Conservation (phyloP, 2,888 invertebrate species). For the Lithophane semibrunnea region DNA sequence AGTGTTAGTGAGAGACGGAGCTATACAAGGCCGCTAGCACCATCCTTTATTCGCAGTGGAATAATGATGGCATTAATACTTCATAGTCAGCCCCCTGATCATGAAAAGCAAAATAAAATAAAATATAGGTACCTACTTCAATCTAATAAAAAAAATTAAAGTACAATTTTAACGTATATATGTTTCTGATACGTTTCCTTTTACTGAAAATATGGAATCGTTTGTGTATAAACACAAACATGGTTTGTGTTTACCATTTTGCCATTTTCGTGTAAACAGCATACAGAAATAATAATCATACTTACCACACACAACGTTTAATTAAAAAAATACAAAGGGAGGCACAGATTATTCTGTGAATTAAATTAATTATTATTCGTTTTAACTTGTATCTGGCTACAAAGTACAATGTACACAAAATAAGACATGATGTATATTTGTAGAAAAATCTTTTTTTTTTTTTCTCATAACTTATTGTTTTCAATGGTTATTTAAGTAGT, state of each 20-base stretch:
- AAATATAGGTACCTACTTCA: not conserved
- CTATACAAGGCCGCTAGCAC: too few relatives aligned
- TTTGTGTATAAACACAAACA: not conserved
- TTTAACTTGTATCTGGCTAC: not conserved
- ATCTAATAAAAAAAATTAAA: not conserved
- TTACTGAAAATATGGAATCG: not conserved
- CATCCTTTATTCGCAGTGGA: too few relatives aligned
- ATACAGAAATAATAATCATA: not conserved
- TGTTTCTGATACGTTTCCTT: not conserved
- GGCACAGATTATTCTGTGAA: not conserved
- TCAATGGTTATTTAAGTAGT: not conserved
- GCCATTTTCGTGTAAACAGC: not conserved
- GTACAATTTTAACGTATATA: not conserved
- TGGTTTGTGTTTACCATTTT: not conserved
- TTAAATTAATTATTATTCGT: not conserved
- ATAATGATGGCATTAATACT: too few relatives aligned
- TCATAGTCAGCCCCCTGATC: too few relatives aligned
- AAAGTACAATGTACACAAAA: not conserved
- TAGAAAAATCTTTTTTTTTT: not conserved
- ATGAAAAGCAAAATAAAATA: not conserved
- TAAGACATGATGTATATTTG: not conserved
- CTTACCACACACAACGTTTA: not conserved
- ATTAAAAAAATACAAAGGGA: not conserved
- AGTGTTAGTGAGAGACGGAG: too few relatives aligned
- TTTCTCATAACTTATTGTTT: not conserved